A percentile compares a stretch with the other conserved stretches of the same genome.
Evolutionary conservation across 2,888 invertebrate genomes (phyloP).

Genomic region (Sympetrum striolatum): DNA sequence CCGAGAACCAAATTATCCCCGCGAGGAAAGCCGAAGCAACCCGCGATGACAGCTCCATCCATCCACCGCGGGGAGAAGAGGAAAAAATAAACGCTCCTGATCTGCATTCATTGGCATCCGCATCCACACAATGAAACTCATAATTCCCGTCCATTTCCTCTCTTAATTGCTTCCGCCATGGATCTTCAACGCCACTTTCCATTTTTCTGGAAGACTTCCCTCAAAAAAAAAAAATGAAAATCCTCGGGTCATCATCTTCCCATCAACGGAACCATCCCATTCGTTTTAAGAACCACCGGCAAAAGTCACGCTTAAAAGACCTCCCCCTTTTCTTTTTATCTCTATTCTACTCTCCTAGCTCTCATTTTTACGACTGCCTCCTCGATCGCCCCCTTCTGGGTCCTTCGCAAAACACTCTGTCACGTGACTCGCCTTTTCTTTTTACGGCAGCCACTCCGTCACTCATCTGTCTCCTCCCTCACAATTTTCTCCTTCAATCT

Average conservation of each 20-base stretch:
- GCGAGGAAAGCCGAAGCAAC: too few relatives aligned
- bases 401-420: slow-evolving; percentile 12
- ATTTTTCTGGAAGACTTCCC: too few relatives aligned
- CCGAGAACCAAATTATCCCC: too few relatives aligned
- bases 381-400: background rate
- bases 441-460: slow-evolving; percentile 12
- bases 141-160: background rate
- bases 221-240: background rate
- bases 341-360: background rate
- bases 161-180: background rate
- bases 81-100: background rate
- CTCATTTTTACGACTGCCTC: background rate
- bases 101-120: slow-evolving; percentile 1
- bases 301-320: background rate
- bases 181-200: too few relatives aligned
- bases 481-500: background rate
- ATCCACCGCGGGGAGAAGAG: too few relatives aligned
- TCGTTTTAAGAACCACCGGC: slow-evolving; percentile 15
- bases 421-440: background rate
- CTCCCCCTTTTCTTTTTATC: background rate
- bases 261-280: slow-evolving; percentile 9
- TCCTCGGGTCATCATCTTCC: background rate
- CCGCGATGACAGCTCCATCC: too few relatives aligned
- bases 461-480: slow-evolving; percentile 8
- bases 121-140: background rate